Evolutionary conservation across 2,113 vertebrate species (phyloP).

Genomic region (Shinisaurus crocodilurus): DNA sequence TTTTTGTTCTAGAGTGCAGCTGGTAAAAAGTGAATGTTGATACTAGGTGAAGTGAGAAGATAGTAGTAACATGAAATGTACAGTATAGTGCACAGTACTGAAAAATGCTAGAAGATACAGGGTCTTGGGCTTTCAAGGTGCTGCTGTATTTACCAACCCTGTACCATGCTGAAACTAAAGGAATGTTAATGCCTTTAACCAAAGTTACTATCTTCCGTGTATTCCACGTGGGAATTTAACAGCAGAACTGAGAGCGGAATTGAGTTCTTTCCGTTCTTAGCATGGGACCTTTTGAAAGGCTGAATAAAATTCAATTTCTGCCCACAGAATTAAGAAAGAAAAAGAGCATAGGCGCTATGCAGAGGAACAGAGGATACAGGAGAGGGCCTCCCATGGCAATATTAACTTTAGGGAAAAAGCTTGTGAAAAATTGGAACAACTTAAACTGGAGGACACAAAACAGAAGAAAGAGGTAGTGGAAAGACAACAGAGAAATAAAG

Average conservation of each 20-base stretch:
- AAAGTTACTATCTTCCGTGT: background rate
- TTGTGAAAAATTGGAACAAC: conserved; percentile 72
- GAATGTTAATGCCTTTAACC: background rate
- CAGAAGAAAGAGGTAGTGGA: conserved; percentile 56
- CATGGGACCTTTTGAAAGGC: conserved; percentile 10
- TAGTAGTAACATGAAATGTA: background rate
- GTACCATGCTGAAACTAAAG: background rate
- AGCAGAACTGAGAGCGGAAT: background rate
- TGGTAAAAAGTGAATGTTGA: background rate
- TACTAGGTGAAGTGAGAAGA: background rate
- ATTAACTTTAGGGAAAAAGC: conserved; percentile 64
- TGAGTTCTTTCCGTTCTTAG: background rate
- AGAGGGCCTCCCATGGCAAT: conserved; percentile 25
- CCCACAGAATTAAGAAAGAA: conserved; percentile 85
- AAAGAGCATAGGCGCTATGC: conserved; percentile 81
- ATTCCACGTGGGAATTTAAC: background rate
- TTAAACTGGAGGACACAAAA: conserved; percentile 78
- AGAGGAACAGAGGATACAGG: conserved; percentile 80
- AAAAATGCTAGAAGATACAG: background rate
- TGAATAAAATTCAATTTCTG: conserved; percentile 22
- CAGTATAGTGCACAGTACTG: background rate
- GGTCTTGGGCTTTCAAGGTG: background rate
- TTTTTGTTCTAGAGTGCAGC: background rate
- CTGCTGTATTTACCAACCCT: background rate
- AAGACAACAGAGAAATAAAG: conserved; percentile 74